Percentiles rank a stretch among this genome's conserved stretches.
Conservation (phyloP, 2,113 vertebrate species). For the Accipiter cooperii region DNA sequence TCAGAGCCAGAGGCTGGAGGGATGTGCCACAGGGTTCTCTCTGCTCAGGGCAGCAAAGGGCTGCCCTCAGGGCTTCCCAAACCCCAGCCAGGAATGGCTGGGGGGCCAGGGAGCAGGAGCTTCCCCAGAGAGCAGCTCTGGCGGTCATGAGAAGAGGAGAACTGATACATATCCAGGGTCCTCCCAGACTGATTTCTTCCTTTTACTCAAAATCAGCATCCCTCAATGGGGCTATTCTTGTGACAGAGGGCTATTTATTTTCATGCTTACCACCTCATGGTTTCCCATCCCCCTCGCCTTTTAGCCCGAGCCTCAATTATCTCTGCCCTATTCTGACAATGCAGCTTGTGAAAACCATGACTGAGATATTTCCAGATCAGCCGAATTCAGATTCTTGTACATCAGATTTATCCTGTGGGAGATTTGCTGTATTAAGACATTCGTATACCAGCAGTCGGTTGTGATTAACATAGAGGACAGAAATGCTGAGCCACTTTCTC, state of each 20-base stretch:
- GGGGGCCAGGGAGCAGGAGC: not conserved
- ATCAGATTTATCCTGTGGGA: not conserved
- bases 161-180: not conserved
- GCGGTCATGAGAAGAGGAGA: not conserved
- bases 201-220: not conserved
- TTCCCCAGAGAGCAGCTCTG: not conserved
- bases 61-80: not conserved
- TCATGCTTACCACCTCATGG: not conserved
- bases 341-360: conserved; percentile 4
- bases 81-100: not conserved
- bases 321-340: not conserved
- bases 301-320: not conserved
- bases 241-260: not conserved
- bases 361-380: conserved; percentile 17
- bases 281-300: not conserved
- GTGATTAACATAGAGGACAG: not conserved
- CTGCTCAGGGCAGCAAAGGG: not conserved
- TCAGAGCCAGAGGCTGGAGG: not conserved
- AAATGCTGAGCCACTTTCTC: not conserved
- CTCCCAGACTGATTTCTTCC: not conserved
- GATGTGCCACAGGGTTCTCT: rapidly evolving
- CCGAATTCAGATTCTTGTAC: not conserved
- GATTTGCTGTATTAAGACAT: not conserved
- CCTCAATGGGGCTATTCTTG: not conserved
- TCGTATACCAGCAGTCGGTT: not conserved